phyloP scores from a whole-genome alignment of 2,797 vertebrate genomes.

The Cynodonichthys magdalenae region DNA sequence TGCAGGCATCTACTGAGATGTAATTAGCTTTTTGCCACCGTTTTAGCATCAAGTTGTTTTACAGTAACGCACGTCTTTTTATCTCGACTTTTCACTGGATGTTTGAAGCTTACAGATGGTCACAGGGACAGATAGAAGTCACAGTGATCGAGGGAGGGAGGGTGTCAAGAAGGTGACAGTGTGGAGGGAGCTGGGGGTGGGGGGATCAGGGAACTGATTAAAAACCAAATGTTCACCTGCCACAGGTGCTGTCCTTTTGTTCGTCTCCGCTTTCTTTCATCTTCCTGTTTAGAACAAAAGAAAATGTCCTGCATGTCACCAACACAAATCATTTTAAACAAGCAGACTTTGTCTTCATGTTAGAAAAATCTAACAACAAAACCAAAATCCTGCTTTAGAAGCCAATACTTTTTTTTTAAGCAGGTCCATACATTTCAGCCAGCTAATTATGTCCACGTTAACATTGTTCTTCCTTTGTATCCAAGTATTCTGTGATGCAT shows the following conservation, averaged over 20 bases:
- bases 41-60: constrained; percentile 50
- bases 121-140: constrained; percentile 70
- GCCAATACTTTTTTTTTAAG: constrained; percentile 3
- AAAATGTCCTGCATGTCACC: constrained; percentile 5
- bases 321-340: constrained; percentile 20
- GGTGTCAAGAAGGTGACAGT: constrained; percentile 43
- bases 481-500: constrained; percentile 37
- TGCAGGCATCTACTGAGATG: constrained; percentile 56
- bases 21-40: constrained; percentile 64
- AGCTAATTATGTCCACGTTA: constrained; percentile 53
- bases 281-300: constrained; percentile 24
- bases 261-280: background rate
- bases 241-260: constrained; percentile 47
- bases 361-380: background rate
- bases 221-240: constrained; percentile 52
- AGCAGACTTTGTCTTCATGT: constrained; percentile 5
- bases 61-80: constrained; percentile 38
- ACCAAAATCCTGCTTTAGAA: no score
- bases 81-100: constrained; percentile 45
- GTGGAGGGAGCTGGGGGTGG: background rate
- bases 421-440: constrained; percentile 18
- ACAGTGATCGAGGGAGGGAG: constrained; percentile 46
- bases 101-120: constrained; percentile 70
- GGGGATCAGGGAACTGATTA: constrained; percentile 52
- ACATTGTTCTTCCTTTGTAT: constrained; percentile 48